Conservation (phyloP, 2,888 invertebrate species). For the Drosophila neonasuta region DNA sequence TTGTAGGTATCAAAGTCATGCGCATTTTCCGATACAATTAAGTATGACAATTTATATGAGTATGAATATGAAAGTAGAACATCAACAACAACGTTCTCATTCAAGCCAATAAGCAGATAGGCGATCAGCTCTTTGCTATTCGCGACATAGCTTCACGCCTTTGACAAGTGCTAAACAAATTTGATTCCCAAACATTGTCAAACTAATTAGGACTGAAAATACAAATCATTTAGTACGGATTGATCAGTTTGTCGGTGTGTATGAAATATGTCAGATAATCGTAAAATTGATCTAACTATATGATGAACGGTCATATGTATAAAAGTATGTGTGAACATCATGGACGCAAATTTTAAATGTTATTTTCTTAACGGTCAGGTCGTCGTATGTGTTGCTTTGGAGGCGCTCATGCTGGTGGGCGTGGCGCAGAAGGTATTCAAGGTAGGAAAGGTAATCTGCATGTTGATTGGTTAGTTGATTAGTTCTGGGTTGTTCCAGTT, state of each 20-base stretch:
- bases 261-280: no score
- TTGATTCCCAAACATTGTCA: conserved; percentile 18
- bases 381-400: conserved; percentile 80
- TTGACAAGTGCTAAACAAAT: conserved; percentile 9
- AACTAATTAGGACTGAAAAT: conserved; percentile 26
- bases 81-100: no score
- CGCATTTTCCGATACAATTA: no score
- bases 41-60: no score
- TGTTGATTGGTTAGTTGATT: conserved; percentile 33
- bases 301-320: no score
- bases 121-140: no score
- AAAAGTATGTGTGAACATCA: neutral
- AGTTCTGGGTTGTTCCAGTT: conserved; percentile 23
- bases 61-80: no score
- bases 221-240: neutral
- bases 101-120: no score
- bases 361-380: conserved; percentile 62
- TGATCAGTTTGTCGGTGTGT: no score
- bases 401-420: conserved; percentile 64
- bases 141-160: conserved; percentile 42
- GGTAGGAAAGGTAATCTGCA: conserved; percentile 54
- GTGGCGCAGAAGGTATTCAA: conserved; percentile 53
- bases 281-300: no score
- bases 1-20: no score
- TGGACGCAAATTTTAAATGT: neutral